Base-by-base conservation (phyloP, 2,888 invertebrate genomes). In the Scaptodrosophila latifasciaeformis region DNA sequence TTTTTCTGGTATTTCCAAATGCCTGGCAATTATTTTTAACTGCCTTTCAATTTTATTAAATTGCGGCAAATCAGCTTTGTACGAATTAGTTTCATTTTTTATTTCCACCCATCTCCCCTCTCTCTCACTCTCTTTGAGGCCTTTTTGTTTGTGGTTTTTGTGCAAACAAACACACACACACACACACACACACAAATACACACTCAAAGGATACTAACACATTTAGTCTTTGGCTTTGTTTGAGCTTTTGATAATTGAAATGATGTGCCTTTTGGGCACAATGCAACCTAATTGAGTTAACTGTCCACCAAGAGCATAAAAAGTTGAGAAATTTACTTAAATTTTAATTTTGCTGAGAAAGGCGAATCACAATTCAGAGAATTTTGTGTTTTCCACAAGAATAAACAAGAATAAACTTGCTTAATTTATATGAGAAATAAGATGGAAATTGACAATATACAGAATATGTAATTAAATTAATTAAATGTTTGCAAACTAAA, bases 61-160 rank as follows among this genome's bases (percentile, higher is more conserved):
- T 70, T 74, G 77, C 54, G 59, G 74, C 42, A 55, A 77, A 77
- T 61, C 62, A 55, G 67, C 64, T 74, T 74, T 62, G 65, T 49
- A 31, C 37, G 9, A 37, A 37, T 37, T 37, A 37, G 37, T 37
- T 13, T 37, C 9, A 13, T 13, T 35, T 35, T n/a, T n/a, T 35
- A 15, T 37, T 37, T 18, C n/a, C n/a, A n/a, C n/a, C n/a, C n/a
- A n/a, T n/a, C n/a, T n/a, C n/a, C n/a, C n/a, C n/a, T n/a, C n/a
- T n/a, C n/a, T n/a, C n/a, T 24, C 7, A 24, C 24, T 37, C 17
- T 37, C 15, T n/a, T 37, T 37, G 15, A 10, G 13, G 17, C 5
- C 17, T 15, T 35, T 35, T 13, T 35, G 10, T 37, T 34, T 37
- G 17, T 37, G 10, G 5, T 15, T 35, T 15, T 35, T 35, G 13